Evolutionary conservation across 2,113 vertebrate genomes (phyloP).

Genomic region (Corydoras sp.): DNA sequence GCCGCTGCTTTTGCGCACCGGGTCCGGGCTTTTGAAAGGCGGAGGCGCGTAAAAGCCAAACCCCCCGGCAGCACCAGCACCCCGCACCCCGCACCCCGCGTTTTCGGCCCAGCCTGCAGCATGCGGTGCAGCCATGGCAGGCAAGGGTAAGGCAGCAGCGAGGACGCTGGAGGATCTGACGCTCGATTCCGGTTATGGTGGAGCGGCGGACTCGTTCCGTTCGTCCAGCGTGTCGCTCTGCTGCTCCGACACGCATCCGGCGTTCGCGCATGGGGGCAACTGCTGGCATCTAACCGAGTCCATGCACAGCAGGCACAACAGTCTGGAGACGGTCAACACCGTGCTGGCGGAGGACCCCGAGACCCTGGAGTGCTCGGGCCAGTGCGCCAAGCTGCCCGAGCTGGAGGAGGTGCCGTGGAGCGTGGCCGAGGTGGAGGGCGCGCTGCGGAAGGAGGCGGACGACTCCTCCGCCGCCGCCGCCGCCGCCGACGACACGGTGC

Average conservation of each 20-base stretch:
- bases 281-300: constrained; percentile 95
- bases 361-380: constrained; percentile 86
- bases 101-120: no score
- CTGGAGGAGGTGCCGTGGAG: constrained; percentile 73
- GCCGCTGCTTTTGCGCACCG: neutral
- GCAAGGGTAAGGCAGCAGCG: constrained; percentile 78
- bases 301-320: constrained; percentile 96
- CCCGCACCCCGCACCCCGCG: no score
- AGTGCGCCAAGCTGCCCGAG: constrained; percentile 72
- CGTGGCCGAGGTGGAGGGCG: constrained; percentile 65
- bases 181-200: constrained; percentile 78
- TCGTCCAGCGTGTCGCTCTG: constrained; percentile 75
- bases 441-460: constrained; percentile 61
- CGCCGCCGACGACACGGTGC: constrained; percentile 21
- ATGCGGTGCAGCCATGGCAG: constrained; percentile 93
- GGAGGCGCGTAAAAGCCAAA: no score
- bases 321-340: constrained; percentile 96
- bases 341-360: constrained; percentile 79
- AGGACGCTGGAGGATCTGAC: constrained; percentile 78
- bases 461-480: constrained; percentile 23
- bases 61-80: no score
- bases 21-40: no score
- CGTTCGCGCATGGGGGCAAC: constrained; percentile 69
- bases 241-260: constrained; percentile 69
- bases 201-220: constrained; percentile 72